Conservation (phyloP, 2,888 invertebrate species). For the Dyspetes luteomarginatus region DNA sequence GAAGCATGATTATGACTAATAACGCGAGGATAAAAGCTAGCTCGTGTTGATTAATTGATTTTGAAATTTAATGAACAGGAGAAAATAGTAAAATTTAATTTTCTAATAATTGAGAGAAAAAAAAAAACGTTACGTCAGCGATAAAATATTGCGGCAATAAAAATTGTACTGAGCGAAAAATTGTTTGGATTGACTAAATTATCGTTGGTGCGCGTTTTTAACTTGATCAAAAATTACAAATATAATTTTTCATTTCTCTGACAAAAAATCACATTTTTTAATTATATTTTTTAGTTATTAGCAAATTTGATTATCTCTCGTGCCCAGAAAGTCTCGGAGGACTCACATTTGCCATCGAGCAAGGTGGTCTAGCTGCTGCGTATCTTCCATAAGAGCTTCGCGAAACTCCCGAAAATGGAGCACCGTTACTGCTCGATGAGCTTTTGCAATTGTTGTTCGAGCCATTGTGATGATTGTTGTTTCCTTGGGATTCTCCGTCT, state of each 20-base stretch:
- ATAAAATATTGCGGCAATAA: neutral
- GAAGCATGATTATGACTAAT: neutral
- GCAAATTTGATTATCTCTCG: neutral
- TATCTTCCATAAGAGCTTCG: slow-evolving; percentile 85
- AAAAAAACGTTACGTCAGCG: neutral
- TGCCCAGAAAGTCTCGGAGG: slow-evolving; percentile 15
- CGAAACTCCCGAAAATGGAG: slow-evolving; percentile 69
- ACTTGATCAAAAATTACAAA: too few relatives aligned
- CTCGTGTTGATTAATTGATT: slow-evolving; percentile 1
- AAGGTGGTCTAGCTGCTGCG: slow-evolving; percentile 87
- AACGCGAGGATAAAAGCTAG: neutral
- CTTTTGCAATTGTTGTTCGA: slow-evolving; percentile 68
- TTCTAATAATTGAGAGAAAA: neutral
- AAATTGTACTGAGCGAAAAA: neutral
- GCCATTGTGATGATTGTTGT: slow-evolving; percentile 68
- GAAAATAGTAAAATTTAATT: neutral
- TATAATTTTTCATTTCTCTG: neutral
- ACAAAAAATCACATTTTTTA: neutral
- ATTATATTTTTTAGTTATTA: too few relatives aligned
- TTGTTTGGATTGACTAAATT: neutral
- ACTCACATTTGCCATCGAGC: slow-evolving; percentile 88
- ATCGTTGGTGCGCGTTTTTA: too few relatives aligned
- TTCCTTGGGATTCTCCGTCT: slow-evolving; percentile 70
- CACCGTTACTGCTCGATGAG: slow-evolving; percentile 74
- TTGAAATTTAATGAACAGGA: neutral